phyloP scores from a whole-genome alignment of 53 echinoderm and acorn worm species.

The Mesocentrotus franciscanus region DNA sequence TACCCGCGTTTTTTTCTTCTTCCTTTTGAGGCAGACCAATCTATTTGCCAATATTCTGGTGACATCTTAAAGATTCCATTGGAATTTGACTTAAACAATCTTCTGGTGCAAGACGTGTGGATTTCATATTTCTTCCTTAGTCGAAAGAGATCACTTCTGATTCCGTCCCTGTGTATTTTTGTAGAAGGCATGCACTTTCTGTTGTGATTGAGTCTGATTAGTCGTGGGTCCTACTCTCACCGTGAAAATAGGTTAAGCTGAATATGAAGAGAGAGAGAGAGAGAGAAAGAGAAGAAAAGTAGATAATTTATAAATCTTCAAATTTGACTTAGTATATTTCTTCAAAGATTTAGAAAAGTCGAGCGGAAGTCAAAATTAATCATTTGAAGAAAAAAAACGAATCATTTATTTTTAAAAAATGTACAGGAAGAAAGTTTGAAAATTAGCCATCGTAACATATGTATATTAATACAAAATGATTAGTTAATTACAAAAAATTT shows the following conservation, averaged over 20 bases:
- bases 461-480: no score
- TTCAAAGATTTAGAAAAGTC: no score
- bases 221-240: not conserved
- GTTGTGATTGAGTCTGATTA: conserved; percentile 41
- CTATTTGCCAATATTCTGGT: conserved; percentile 54
- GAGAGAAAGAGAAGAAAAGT: not conserved
- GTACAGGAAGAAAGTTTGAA: no score
- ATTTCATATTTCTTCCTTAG: conserved; percentile 56
- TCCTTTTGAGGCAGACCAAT: conserved; percentile 39
- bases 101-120: conserved; percentile 29
- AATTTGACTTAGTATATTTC: no score
- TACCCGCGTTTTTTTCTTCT: conserved; percentile 13
- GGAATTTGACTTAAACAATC: conserved; percentile 62
- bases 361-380: no score
- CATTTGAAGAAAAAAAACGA: no score
- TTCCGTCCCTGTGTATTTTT: not conserved
- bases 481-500: no score
- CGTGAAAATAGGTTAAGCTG: not conserved
- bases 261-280: not conserved
- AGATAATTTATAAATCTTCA: no score
- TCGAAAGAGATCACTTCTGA: conserved; percentile 48
- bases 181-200: conserved; percentile 33
- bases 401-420: no score
- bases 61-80: conserved; percentile 29
- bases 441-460: no score